Evolutionary conservation across 2,113 vertebrate species (phyloP).

Genomic region (Leiothrix lutea): DNA sequence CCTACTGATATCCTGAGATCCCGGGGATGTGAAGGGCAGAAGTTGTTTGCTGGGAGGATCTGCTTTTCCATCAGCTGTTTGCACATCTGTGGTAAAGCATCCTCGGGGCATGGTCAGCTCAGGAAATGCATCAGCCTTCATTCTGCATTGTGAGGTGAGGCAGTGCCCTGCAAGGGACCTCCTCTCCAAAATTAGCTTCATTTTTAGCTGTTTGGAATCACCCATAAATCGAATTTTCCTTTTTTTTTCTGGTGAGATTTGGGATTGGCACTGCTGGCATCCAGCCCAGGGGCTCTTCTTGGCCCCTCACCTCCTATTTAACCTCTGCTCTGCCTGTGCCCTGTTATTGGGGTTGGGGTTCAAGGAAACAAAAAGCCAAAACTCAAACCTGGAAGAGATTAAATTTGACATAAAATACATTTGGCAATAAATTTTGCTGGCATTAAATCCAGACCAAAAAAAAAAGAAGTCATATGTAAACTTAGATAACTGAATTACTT

Average conservation of each 20-base stretch:
- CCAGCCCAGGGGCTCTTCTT: background rate
- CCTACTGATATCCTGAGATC: background rate
- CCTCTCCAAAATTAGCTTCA: background rate
- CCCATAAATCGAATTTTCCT: background rate
- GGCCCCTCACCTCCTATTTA: background rate
- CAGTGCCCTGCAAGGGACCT: background rate
- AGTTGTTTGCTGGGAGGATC: background rate
- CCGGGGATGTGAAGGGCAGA: rapidly evolving
- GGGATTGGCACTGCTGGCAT: background rate
- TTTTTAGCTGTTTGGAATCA: background rate
- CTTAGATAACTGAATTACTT: background rate
- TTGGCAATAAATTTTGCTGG: background rate
- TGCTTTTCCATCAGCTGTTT: background rate
- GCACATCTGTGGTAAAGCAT: background rate
- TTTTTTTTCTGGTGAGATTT: background rate
- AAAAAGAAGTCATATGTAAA: background rate
- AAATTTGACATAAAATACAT: background rate
- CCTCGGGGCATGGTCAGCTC: background rate
- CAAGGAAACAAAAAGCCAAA: background rate
- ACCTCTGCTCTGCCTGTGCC: background rate
- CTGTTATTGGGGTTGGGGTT: background rate
- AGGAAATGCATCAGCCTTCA: background rate
- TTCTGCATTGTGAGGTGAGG: background rate
- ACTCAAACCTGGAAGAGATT: background rate
- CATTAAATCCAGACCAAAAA: background rate